A percentile compares a stretch with the other conserved stretches of the same genome.
Conservation (phyloP, 2,113 vertebrate species). For the Poeciliopsis occidentalis region DNA sequence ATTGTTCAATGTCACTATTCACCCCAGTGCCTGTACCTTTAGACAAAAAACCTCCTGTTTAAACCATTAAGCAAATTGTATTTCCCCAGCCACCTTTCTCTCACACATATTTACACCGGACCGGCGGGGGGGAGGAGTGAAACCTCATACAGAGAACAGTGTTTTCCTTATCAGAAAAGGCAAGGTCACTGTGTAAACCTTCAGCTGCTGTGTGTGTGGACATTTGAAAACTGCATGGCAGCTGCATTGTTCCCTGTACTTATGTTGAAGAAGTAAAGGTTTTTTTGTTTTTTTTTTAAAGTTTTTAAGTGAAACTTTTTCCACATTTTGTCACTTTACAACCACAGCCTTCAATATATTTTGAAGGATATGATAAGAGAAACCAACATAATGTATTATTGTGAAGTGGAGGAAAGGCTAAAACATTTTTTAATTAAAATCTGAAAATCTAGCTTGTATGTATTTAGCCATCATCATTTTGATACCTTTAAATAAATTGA, state of each 20-base stretch:
- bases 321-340: background rate
- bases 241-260: slow-evolving; percentile 36
- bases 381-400: no score
- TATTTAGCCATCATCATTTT: background rate
- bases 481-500: background rate
- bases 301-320: background rate
- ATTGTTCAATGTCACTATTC: slow-evolving; percentile 26
- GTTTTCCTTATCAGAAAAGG: slow-evolving; percentile 65
- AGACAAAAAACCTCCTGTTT: slow-evolving; percentile 59
- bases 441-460: background rate
- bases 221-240: slow-evolving; percentile 30
- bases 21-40: slow-evolving; percentile 37
- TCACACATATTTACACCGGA: slow-evolving; percentile 15
- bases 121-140: slow-evolving; percentile 2
- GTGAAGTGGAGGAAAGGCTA: no score
- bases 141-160: slow-evolving; percentile 50
- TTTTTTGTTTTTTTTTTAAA: no score
- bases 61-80: slow-evolving; percentile 37
- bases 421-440: no score
- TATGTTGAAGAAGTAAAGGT: background rate
- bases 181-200: slow-evolving; percentile 72
- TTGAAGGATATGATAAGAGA: no score
- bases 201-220: slow-evolving; percentile 49
- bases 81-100: slow-evolving; percentile 5
- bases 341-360: background rate